phyloP scores from a whole-genome alignment of 2,797 vertebrate species.

The Tiaroga cobitis region DNA sequence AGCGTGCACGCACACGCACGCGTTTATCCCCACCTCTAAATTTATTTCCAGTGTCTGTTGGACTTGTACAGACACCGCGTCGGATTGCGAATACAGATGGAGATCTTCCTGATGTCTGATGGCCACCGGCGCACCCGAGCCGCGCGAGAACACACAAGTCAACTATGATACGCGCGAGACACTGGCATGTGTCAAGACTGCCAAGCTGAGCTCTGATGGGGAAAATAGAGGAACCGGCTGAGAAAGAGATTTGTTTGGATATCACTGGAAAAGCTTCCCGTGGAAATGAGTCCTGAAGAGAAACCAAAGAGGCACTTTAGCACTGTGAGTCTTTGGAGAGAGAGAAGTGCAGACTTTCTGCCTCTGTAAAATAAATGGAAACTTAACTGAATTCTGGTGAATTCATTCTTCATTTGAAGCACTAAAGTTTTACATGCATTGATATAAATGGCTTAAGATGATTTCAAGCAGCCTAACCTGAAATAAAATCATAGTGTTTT shows the following conservation, averaged over 20 bases:
- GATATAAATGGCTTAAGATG: neutral
- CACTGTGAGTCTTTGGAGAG: slow-evolving; percentile 56
- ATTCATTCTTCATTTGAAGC: neutral
- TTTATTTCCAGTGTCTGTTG: slow-evolving; percentile 19
- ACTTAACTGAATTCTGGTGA: slow-evolving; percentile 24
- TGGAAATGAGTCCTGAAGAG: slow-evolving; percentile 58
- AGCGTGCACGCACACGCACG: slow-evolving; percentile 66
- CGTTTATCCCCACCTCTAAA: slow-evolving; percentile 41
- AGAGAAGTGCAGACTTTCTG: slow-evolving; percentile 39
- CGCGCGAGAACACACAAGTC: neutral
- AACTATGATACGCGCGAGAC: neutral
- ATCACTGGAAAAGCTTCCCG: slow-evolving; percentile 7
- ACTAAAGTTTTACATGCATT: slow-evolving; percentile 5
- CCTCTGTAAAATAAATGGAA: neutral
- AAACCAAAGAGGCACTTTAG: slow-evolving; percentile 60
- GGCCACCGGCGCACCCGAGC: slow-evolving; percentile 23
- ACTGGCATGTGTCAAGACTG: neutral
- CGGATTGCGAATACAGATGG: slow-evolving; percentile 32
- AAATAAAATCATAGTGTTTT: neutral
- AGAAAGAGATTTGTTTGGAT: slow-evolving; percentile 10
- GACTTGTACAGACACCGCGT: slow-evolving; percentile 47
- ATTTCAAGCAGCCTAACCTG: neutral
- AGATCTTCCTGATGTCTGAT: slow-evolving; percentile 1
- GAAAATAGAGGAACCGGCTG: neutral
- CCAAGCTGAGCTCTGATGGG: neutral